These are phyloP conservation scores for Craterocephalus amniculus DNA, from an alignment of 2,797 vertebrate genomes.

Conservation along the genomic window DNA sequence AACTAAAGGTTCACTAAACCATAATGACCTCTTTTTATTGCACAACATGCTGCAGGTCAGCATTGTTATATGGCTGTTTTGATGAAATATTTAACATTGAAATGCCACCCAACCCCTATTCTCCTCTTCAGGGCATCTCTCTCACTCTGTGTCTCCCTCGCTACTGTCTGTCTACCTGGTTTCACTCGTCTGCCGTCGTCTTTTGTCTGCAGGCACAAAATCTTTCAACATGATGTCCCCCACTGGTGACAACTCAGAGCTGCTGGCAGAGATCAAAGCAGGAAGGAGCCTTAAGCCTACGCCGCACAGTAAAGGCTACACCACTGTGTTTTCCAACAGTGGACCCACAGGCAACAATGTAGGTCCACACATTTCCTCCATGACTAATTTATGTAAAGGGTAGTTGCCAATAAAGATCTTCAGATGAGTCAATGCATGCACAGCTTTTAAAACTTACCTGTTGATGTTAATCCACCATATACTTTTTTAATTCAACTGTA, in stretches of 20 bases:
- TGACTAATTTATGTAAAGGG: neutral
- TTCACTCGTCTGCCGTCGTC: slow-evolving; percentile 64
- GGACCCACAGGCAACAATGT: slow-evolving; percentile 83
- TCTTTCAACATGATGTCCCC: slow-evolving; percentile 99
- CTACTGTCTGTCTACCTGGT: slow-evolving; percentile 51
- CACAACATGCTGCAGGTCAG: slow-evolving; percentile 46
- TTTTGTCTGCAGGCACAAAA: slow-evolving; percentile 89
- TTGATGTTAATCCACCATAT: neutral
- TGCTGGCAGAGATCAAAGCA: slow-evolving; percentile 98
- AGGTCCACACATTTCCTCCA: slow-evolving; percentile 48
- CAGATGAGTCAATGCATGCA: neutral
- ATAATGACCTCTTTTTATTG: slow-evolving; percentile 49
- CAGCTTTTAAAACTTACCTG: neutral
- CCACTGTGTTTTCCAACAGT: slow-evolving; percentile 91
- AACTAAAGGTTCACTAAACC: slow-evolving; percentile 14
- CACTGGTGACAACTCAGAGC: slow-evolving; percentile 95
- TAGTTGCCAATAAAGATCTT: slow-evolving; percentile 3
- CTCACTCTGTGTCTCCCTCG: slow-evolving; percentile 48
- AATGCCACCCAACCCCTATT: slow-evolving; percentile 64
- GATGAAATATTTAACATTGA: slow-evolving; percentile 78
- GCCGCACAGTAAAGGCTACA: slow-evolving; percentile 94
- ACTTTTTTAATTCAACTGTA: slow-evolving; percentile 9
- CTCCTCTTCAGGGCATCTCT: slow-evolving; percentile 46
- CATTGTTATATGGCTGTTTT: slow-evolving; percentile 61
- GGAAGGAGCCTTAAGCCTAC: slow-evolving; percentile 97